Evolutionary conservation across 1,140 invertebrate genomes (phyloP).

Genomic region (Ostrea edulis): DNA sequence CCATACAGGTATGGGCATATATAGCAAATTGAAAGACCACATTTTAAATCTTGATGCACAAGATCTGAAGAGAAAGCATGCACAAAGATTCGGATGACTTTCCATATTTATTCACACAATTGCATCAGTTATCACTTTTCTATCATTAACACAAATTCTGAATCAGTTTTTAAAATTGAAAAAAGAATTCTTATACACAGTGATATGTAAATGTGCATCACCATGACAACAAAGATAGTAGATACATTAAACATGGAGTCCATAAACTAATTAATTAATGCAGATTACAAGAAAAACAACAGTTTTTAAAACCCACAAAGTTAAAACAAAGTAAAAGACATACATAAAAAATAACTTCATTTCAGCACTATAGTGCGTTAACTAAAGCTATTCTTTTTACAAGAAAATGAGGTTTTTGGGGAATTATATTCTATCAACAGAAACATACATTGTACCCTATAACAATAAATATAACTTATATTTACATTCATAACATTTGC

Average conservation of each 20-base stretch:
- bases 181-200: background rate
- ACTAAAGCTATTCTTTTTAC: too few relatives aligned
- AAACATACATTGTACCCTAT: too few relatives aligned
- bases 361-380: background rate
- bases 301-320: slow-evolving; percentile 9
- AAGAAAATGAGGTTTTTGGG: too few relatives aligned
- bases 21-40: background rate
- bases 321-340: background rate
- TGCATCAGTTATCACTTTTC: slow-evolving; percentile 5
- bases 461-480: too few relatives aligned
- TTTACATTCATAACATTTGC: too few relatives aligned
- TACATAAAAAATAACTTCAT: background rate
- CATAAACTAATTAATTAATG: background rate
- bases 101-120: slow-evolving; percentile 25
- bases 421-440: too few relatives aligned
- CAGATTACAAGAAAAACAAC: slow-evolving; percentile 14
- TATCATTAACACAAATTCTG: slow-evolving; percentile 1
- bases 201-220: slow-evolving; percentile 35
- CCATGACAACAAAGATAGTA: background rate
- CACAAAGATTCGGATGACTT: background rate
- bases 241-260: background rate
- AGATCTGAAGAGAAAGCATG: slow-evolving; percentile 6
- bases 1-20: background rate
- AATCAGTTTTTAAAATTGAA: background rate
- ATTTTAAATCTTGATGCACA: background rate